Evolutionary conservation across 2,797 vertebrate genomes (phyloP).

Genomic region (Momotus momota): DNA sequence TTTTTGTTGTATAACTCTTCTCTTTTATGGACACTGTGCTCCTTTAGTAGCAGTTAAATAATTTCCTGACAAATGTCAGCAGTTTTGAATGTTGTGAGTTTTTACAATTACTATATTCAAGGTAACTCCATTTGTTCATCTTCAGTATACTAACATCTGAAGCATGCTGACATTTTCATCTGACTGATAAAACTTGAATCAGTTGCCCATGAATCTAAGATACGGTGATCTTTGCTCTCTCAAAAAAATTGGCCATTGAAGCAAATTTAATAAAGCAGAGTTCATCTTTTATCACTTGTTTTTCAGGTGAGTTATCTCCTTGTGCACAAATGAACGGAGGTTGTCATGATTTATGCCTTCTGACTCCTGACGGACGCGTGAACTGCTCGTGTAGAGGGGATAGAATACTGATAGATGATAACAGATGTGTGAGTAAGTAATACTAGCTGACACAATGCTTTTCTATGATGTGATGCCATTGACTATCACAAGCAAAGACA

Average conservation of each 20-base stretch:
- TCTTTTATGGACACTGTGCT: neutral
- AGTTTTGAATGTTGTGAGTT: neutral
- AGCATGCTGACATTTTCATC: neutral
- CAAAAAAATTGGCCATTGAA: neutral
- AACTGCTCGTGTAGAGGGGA: constrained; percentile 97
- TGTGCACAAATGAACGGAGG: constrained; percentile 93
- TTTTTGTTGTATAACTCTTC: neutral
- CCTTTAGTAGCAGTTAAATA: neutral
- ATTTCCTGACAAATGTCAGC: neutral
- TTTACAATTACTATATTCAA: neutral
- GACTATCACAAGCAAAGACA: neutral
- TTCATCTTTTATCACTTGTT: neutral
- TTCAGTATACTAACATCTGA: neutral
- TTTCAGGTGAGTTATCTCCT: constrained; percentile 91
- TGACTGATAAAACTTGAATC: neutral
- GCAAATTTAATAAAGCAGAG: constrained; percentile 15
- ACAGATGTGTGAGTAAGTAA: constrained; percentile 97
- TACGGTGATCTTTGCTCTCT: neutral
- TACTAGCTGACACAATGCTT: neutral
- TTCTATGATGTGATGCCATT: neutral
- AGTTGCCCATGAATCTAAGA: neutral
- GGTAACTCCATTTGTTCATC: neutral
- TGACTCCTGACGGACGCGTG: constrained; percentile 91
- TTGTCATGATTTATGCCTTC: constrained; percentile 94
- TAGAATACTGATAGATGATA: constrained; percentile 91